Evolutionary conservation across 2,888 invertebrate genomes (phyloP), one percentile per base, ranked within the genome.

Genomic region (Thalpophila matura): DNA sequence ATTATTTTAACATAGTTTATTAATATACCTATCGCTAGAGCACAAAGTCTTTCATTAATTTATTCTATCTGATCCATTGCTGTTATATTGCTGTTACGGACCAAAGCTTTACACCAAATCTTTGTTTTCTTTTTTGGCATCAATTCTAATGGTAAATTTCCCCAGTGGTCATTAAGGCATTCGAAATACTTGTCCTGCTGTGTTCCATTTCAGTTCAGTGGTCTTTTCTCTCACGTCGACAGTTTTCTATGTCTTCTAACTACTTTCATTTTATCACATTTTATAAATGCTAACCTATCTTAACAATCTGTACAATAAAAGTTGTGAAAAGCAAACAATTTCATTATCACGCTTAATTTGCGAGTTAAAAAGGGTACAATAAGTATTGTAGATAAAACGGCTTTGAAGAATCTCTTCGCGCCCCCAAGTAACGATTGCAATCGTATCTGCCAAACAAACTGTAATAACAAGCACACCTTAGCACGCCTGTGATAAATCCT

Each of bases 391-490:
- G 77, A 84, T 81, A 81, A 82, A 79, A 73, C 46, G 65, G 76
- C 74, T 76, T 81, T 86, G 79, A 84, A 82, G 84, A 84, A 80
- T 81, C 79, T 81, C 74, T 78, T 71, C 76, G 77, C 72, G 69
- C 74, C 70, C 78, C 73, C 74, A 74, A 84, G 85, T 86, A 89
- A 89, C 85, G 88, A 88, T 84, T 85, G 82, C 83, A 82, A 84
- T 80, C 84, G 80, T 90, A 90, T 91, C 90, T 90, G 84, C 82
- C 85, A 89, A 90, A 87, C 87, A 91, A 90, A 89, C 87, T 89
- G 87, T 87, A 87, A 91, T 89, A 90, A 90, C 89, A 90, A 87
- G 88, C 87, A 83, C 88, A 90, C 87, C 89, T 91, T 87, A 86
- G 85, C 87, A 85, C 84, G 82, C 80, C 81, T 81, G 84, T 81